These are phyloP conservation scores for Drosophila tristis DNA, from an alignment of 1,140 invertebrate genomes.

Conservation along the genomic window DNA sequence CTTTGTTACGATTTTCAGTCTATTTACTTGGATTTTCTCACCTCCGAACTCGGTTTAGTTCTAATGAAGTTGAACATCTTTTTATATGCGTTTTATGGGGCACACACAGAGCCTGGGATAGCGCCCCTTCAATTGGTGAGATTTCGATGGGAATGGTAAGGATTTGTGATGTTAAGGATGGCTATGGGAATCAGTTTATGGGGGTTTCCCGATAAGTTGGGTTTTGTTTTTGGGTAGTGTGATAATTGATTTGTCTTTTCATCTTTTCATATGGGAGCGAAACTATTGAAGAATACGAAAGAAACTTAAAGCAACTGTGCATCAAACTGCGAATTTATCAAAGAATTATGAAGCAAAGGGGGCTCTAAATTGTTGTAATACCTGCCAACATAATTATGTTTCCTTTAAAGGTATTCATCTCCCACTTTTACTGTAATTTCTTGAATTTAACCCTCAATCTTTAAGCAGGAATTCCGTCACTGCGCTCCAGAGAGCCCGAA, in stretches of 20 bases:
- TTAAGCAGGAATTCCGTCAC: too few species aligned
- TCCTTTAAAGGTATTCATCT: too few species aligned
- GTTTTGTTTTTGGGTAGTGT: neutral
- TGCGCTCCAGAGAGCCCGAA: too few species aligned
- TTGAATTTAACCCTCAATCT: too few species aligned
- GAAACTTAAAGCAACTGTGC: too few species aligned
- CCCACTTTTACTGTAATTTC: too few species aligned
- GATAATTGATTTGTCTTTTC: constrained; percentile 7
- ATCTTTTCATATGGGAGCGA: too few species aligned
- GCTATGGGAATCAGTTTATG: constrained; percentile 1
- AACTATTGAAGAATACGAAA: too few species aligned
- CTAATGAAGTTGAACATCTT: constrained; percentile 70
- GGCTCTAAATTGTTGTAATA: too few species aligned
- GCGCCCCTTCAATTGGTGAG: constrained; percentile 25
- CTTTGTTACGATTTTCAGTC: constrained; percentile 62
- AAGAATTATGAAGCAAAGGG: neutral
- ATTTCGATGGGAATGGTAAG: constrained; percentile 12
- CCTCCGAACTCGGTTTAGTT: constrained; percentile 69
- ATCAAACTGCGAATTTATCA: too few species aligned
- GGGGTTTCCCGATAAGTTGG: too few species aligned
- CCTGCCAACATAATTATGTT: too few species aligned
- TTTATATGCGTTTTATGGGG: constrained; percentile 37
- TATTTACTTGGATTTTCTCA: constrained; percentile 73
- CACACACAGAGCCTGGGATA: neutral
- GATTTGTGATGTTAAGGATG: constrained; percentile 7